Conservation (phyloP, 2,888 invertebrate genomes). For the Coelogynopora nodosa region DNA sequence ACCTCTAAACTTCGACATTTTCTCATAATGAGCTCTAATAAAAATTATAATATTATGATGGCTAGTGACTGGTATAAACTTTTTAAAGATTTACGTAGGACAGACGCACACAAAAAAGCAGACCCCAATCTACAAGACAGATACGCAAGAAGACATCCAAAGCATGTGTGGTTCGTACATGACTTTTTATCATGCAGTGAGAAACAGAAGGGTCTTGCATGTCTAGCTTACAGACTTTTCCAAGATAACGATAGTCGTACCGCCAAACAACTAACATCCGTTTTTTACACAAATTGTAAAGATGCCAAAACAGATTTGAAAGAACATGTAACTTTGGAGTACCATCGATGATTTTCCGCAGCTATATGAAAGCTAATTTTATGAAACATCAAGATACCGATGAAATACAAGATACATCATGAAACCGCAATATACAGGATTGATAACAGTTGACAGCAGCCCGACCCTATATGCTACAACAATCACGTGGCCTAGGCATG, state of each 20-base stretch:
- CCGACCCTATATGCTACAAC: too few species aligned
- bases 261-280: background rate
- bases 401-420: background rate
- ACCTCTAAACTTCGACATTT: background rate
- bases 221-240: slow-evolving; percentile 18
- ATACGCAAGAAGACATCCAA: too few species aligned
- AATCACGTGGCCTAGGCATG: too few species aligned
- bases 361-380: slow-evolving; percentile 21
- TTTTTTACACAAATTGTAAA: background rate
- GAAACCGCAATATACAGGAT: too few species aligned
- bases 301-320: background rate
- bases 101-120: too few species aligned
- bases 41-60: background rate
- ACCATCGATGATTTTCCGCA: slow-evolving; percentile 4
- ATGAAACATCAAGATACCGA: background rate
- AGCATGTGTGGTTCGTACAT: too few species aligned
- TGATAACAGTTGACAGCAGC: too few species aligned
- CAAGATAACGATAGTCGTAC: slow-evolving; percentile 14
- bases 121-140: too few species aligned
- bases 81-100: too few species aligned
- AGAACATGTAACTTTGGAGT: background rate
- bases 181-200: slow-evolving; percentile 26
- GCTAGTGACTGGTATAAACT: too few species aligned
- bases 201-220: slow-evolving; percentile 31
- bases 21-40: background rate